phyloP scores from a whole-genome alignment of 2,113 vertebrate genomes.

The Heterotilapia buettikoferi region DNA sequence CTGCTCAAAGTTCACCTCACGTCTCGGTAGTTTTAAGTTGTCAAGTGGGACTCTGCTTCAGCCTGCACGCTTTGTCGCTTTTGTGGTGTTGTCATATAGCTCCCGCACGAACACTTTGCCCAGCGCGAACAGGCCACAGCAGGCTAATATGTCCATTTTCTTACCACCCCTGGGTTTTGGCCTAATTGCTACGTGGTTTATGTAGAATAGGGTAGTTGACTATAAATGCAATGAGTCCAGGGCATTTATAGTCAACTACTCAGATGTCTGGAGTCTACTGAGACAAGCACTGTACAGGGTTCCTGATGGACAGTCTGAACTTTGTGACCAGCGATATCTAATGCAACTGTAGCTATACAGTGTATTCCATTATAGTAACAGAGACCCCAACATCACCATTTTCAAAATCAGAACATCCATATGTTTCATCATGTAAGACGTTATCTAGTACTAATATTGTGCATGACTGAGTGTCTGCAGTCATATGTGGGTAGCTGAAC shows the following conservation, averaged over 20 bases:
- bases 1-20: not conserved
- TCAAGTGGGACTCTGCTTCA: not conserved
- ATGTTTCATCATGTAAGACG: not conserved
- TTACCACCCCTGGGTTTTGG: accelerated
- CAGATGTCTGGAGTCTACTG: not conserved
- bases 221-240: not conserved
- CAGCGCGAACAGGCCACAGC: not conserved
- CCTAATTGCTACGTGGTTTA: not conserved
- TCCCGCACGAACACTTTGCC: not conserved
- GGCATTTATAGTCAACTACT: not conserved
- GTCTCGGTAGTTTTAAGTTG: not conserved
- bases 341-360: not conserved
- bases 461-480: not conserved
- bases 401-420: not conserved
- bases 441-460: not conserved
- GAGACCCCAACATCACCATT: not conserved
- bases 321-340: not conserved
- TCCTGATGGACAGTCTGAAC: not conserved
- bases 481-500: not conserved
- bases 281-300: not conserved
- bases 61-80: not conserved
- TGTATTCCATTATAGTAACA: not conserved
- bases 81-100: not conserved
- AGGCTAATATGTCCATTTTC: not conserved
- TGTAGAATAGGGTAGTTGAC: not conserved